Evolutionary conservation across 2,797 vertebrate genomes (phyloP), one percentile per base, ranked within the genome.

Genomic region (Micromesistius poutassou): DNA sequence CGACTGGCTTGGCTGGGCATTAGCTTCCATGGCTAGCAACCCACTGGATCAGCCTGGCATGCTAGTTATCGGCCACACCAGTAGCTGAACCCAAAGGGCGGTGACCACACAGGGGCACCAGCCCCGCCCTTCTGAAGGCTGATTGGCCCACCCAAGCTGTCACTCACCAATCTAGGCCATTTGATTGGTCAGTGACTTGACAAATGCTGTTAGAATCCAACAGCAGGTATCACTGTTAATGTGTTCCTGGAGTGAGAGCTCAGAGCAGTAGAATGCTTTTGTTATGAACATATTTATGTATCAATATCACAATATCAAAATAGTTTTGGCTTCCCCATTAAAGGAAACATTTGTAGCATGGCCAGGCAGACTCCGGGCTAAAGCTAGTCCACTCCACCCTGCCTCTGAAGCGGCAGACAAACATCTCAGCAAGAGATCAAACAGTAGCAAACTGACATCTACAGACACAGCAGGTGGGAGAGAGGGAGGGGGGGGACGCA

Each of bases 401-500:
- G 76, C 78, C 30, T 72, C 28, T 30, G 77, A 31, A 22, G 31
- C 76, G 19, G 14, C 38, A 30, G 74, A 78, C 28, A 28, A 71
- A 80, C 76, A 36, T 76, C 77, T 55, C 0, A 80, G 71, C 62
- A 12, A 12, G n/a, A 72, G 2, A 71, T 55, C 77, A 13, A n/a
- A 33, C 72, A 36, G 0, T 4, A 0, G 35, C 62, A 77, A 78
- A 30, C 76, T 82, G 84, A 88, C 81, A 8, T 81, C 80, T 79
- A 83, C 68, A 88, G 84, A 85, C 84, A 83, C 80, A 74, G 79
- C 83, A 0, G 74, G 79, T 75, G 78, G 81, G 33, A 78, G 78
- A 7, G n/a, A 42, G 22, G 19, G 28, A 28, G 19, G 16, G 28
- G 42, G 30, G 1, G 50, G 77, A 30, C 6, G 78, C 71, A 82